Conservation (phyloP, 2,113 vertebrate genomes). For the Grus americana region DNA sequence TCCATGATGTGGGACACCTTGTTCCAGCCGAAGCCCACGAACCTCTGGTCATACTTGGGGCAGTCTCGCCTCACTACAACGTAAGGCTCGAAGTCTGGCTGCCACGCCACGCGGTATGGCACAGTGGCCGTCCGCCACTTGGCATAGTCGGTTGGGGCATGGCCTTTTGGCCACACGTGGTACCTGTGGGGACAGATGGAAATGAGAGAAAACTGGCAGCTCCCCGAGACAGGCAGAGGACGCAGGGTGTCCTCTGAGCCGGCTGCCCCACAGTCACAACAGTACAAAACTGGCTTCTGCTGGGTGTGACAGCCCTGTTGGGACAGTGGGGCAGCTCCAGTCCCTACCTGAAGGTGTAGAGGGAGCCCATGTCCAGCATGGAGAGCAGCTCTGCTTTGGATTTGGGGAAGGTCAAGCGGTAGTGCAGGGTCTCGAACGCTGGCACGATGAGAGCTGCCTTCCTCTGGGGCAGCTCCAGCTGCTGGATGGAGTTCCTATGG, state of each 20-base stretch:
- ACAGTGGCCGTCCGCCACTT: constrained; percentile 91
- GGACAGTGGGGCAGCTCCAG: fast-evolving
- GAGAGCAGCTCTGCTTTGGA: constrained; percentile 95
- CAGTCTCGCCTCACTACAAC: constrained; percentile 92
- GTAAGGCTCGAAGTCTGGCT: constrained; percentile 92
- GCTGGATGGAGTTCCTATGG: constrained; percentile 84
- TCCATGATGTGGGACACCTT: constrained; percentile 96
- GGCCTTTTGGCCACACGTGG: constrained; percentile 93
- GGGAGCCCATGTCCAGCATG: constrained; percentile 92
- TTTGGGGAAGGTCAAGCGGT: constrained; percentile 90
- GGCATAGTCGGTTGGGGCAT: constrained; percentile 90
- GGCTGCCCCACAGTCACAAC: not conserved
- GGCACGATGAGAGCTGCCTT: constrained; percentile 94
- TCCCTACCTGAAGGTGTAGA: constrained; percentile 92
- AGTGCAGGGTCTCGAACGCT: constrained; percentile 91
- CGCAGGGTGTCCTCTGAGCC: not conserved
- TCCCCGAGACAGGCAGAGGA: not conserved
- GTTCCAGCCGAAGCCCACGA: constrained; percentile 98
- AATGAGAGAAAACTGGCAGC: not conserved
- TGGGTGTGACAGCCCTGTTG: not conserved
- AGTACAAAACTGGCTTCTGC: not conserved
- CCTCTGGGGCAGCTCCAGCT: constrained; percentile 85
- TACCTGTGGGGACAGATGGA: constrained; percentile 65
- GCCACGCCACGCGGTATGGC: constrained; percentile 90
- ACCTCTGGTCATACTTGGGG: constrained; percentile 92